Evolutionary conservation across 2,113 vertebrate species (phyloP).

Genomic region (Vulpes vulpes): DNA sequence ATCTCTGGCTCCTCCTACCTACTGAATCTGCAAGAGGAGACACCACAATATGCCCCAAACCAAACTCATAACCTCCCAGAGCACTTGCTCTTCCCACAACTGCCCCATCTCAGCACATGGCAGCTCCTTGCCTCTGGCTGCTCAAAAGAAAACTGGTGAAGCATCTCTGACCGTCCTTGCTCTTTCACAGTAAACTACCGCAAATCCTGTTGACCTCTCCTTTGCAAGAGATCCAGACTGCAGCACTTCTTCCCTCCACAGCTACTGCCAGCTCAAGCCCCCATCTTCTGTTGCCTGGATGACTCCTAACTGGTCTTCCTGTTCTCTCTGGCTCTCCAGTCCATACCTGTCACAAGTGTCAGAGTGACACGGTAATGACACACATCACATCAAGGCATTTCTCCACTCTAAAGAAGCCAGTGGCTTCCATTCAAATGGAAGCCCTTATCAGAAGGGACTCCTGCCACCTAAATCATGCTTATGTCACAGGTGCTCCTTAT

Average conservation of each 20-base stretch:
- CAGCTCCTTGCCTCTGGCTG: neutral
- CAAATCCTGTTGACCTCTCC: neutral
- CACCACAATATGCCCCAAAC: neutral
- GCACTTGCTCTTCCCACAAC: neutral
- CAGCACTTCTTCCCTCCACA: neutral
- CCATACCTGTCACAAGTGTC: neutral
- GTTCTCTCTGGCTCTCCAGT: neutral
- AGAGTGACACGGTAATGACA: neutral
- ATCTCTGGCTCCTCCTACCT: neutral
- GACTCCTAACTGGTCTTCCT: neutral
- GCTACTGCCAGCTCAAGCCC: neutral
- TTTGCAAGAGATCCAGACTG: conserved; percentile 1
- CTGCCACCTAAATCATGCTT: neutral
- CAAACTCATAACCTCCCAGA: neutral
- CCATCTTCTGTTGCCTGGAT: neutral
- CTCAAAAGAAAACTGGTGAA: neutral
- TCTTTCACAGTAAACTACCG: neutral
- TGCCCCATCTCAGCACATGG: neutral
- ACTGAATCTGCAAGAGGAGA: neutral
- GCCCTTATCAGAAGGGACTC: neutral
- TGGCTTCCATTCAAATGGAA: neutral
- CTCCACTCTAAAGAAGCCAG: neutral
- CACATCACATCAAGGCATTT: neutral
- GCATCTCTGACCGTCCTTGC: neutral
- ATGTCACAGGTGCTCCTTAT: neutral